These are phyloP conservation scores for Mirza zaza DNA, from an alignment of 2,113 vertebrate genomes.

Conservation along the genomic window DNA sequence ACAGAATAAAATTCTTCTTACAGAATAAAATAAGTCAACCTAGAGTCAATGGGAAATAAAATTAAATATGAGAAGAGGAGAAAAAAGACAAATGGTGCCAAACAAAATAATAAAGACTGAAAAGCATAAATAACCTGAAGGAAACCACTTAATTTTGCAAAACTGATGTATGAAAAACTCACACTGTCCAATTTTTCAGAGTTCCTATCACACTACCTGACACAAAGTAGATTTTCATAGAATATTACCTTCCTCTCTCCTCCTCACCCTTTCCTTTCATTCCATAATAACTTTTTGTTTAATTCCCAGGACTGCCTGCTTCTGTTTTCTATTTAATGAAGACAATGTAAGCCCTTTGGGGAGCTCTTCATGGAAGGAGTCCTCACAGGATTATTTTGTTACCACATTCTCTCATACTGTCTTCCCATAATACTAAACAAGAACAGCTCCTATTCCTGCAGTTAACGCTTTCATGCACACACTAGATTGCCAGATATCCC, in stretches of 20 bases:
- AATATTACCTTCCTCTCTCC: not conserved
- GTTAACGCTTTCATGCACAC: fast-evolving
- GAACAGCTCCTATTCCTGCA: not conserved
- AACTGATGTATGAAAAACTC: not conserved
- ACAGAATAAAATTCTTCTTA: not conserved
- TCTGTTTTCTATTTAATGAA: not conserved
- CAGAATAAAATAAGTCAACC: constrained; percentile 4
- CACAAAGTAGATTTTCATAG: not conserved
- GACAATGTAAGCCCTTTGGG: not conserved
- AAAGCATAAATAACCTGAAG: not conserved
- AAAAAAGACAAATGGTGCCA: not conserved
- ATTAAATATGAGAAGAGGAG: not conserved
- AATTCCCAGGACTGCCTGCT: not conserved
- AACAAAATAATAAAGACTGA: constrained; percentile 16
- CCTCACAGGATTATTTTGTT: not conserved
- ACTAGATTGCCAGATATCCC: not conserved
- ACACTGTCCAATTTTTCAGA: not conserved
- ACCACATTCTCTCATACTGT: not conserved
- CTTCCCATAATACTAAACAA: not conserved
- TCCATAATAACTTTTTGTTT: not conserved
- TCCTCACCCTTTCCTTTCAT: not conserved
- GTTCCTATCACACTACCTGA: not conserved
- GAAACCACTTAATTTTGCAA: not conserved
- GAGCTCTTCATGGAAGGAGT: not conserved
- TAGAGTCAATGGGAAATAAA: constrained; percentile 22